phyloP scores from a whole-genome alignment of 2,888 invertebrate genomes.

The Glyphotaelius pellucidus region DNA sequence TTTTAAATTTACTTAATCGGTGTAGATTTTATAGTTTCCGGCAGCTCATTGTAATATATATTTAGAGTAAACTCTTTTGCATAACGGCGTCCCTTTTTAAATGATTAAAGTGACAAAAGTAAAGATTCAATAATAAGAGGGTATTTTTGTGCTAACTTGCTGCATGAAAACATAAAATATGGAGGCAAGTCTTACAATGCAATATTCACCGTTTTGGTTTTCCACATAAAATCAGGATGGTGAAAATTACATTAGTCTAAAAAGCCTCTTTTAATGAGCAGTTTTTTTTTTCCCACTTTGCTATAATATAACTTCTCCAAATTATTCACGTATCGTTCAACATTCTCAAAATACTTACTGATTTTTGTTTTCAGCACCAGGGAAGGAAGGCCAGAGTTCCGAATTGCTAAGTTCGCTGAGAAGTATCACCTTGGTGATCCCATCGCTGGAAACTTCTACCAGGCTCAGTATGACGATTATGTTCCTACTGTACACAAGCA shows the following conservation, averaged over 20 bases:
- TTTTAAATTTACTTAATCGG: too few species aligned
- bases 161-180: not conserved
- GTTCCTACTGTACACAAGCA: slow-evolving; percentile 73
- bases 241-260: not conserved
- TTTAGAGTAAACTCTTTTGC: too few species aligned
- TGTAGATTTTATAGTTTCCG: too few species aligned
- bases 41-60: too few species aligned
- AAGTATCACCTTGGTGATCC: slow-evolving; percentile 71
- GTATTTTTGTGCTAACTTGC: not conserved
- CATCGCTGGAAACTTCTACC: slow-evolving; percentile 71
- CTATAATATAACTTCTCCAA: not conserved
- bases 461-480: slow-evolving; percentile 71
- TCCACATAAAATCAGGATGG: too few species aligned
- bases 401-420: slow-evolving; percentile 71
- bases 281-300: not conserved
- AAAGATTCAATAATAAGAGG: not conserved
- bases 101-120: not conserved
- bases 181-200: not conserved
- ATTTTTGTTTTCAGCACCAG: slow-evolving; percentile 71
- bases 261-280: not conserved
- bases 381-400: slow-evolving; percentile 72
- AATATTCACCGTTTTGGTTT: not conserved
- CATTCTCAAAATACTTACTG: too few species aligned
- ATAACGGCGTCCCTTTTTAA: too few species aligned
- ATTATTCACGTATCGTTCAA: not conserved